phyloP scores from a whole-genome alignment of 2,113 vertebrate species.

The Phodopus roborovskii region DNA sequence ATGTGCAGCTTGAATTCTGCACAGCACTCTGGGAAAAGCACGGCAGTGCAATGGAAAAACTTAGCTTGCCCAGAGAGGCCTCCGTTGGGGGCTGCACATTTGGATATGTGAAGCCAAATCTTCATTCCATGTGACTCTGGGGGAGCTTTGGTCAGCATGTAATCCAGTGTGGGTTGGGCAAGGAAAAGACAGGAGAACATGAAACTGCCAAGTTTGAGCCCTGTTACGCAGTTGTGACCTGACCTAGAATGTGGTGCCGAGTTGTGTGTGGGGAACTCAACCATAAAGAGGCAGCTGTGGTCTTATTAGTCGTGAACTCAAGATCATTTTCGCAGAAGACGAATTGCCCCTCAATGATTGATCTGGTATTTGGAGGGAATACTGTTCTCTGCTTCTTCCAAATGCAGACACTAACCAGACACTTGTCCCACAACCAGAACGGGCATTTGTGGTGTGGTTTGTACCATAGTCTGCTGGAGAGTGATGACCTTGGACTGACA shows the following conservation, averaged over 20 bases:
- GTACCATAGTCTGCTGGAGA: constrained; percentile 61
- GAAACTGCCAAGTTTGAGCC: constrained; percentile 77
- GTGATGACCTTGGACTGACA: constrained; percentile 78
- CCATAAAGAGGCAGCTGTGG: constrained; percentile 79
- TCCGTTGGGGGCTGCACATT: constrained; percentile 66
- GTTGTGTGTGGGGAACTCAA: constrained; percentile 75
- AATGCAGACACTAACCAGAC: constrained; percentile 78
- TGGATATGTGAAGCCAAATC: constrained; percentile 68
- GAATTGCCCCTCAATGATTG: constrained; percentile 76
- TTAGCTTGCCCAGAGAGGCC: constrained; percentile 39
- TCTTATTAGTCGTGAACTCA: constrained; percentile 80
- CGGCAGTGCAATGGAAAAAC: constrained; percentile 69
- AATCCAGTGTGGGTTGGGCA: constrained; percentile 82
- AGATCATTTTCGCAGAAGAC: constrained; percentile 78
- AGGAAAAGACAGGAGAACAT: constrained; percentile 71
- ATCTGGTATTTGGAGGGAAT: constrained; percentile 81
- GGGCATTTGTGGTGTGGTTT: constrained; percentile 76
- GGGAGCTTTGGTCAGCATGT: constrained; percentile 76
- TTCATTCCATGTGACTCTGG: constrained; percentile 77
- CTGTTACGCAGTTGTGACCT: constrained; percentile 77
- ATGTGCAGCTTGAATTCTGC: constrained; percentile 23
- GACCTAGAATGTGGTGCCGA: constrained; percentile 76
- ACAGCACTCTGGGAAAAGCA: background rate
- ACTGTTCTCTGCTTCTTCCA: constrained; percentile 68
- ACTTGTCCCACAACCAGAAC: constrained; percentile 76